These are phyloP conservation scores for Phacellophora camtschatica DNA, from an alignment of 30 jellyfish, hydroid and myxozoan genomes.

Conservation along the genomic window DNA sequence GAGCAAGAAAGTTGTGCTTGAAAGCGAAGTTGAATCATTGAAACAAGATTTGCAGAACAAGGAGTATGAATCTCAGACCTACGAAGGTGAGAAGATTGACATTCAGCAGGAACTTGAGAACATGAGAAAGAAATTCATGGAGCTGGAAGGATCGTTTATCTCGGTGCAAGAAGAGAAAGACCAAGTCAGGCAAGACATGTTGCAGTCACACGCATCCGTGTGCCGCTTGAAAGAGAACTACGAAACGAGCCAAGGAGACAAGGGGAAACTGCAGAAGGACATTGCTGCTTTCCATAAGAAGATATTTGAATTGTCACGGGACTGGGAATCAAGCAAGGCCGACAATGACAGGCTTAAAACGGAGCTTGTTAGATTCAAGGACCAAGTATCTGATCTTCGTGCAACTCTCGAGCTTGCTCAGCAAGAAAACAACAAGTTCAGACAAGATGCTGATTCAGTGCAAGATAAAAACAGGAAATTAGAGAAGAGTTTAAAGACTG, in stretches of 20 bases:
- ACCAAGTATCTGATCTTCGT: slow-evolving; percentile 67
- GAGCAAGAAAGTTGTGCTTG: slow-evolving; percentile 83
- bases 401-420: slow-evolving; percentile 68
- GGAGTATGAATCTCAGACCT: slow-evolving; percentile 75
- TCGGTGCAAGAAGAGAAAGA: slow-evolving; percentile 95
- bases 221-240: slow-evolving; percentile 95
- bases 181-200: slow-evolving; percentile 92
- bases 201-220: slow-evolving; percentile 90
- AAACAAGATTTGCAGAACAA: slow-evolving; percentile 90
- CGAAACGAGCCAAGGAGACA: slow-evolving; percentile 94
- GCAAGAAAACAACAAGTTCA: slow-evolving; percentile 72
- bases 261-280: slow-evolving; percentile 91
- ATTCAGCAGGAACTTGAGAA: slow-evolving; percentile 83
- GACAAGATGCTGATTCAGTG: slow-evolving; percentile 62
- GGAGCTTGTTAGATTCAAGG: slow-evolving; percentile 65
- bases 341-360: slow-evolving; percentile 77
- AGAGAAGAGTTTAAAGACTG: slow-evolving; percentile 55
- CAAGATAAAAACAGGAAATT: slow-evolving; percentile 61
- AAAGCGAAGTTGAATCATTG: slow-evolving; percentile 85
- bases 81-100: slow-evolving; percentile 82
- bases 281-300: slow-evolving; percentile 88
- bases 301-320: slow-evolving; percentile 83
- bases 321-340: slow-evolving; percentile 74
- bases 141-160: slow-evolving; percentile 78
- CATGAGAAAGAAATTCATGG: slow-evolving; percentile 72